Base-by-base conservation (phyloP, 2,888 invertebrate genomes). In the Pseudococcus jackbeardsleyi region DNA sequence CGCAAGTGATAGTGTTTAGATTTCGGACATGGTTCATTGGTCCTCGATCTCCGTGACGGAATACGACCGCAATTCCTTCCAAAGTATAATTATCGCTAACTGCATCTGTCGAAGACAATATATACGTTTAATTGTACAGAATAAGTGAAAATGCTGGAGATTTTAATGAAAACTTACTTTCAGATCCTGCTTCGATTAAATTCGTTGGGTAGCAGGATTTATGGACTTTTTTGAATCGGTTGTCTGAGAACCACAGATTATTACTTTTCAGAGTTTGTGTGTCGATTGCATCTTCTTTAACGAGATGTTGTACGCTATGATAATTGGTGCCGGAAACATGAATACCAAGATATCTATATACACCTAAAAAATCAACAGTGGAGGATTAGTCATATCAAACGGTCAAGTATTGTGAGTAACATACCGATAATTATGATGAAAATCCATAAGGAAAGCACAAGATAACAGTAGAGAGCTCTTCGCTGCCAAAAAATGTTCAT, bases 31-130 rank as follows among this genome's bases (percentile, higher is more conserved):
- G 96, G 12, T 96, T 95, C 89, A 98, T 93, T 0, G 98, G 96
- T 0, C 97, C 97, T 85, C 98, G 93, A 91, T 98, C 98, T 0
- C 98, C 98, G 91, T 98, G 98, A 19, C 98, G 93, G 6, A 96
- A 95, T 84, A 97, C 92, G 85, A 96, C 93, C 68, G 97, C 91
- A 3, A 96, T 93, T 7, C 95, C 96, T 91, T 95, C 95, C 68
- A 96, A 91, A 72, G 94, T 92, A 93, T 95, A 94, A 88, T 94
- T 93, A 19, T 93, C 93, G 19, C 19, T 22, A 1, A 46, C 33
- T 0, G 46, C 4, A 82, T 15, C 79, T 82, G 79, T 8, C 2
- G 1, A 72, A 4, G 15, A 33, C 22, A 22, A 22, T 1, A n/a
- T 54, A 54, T n/a, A 54, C 7, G 54, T n/a, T 0, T 54, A 54